phyloP scores from a whole-genome alignment of 2,797 vertebrate genomes.

The Rhinatrema bivittatum region DNA sequence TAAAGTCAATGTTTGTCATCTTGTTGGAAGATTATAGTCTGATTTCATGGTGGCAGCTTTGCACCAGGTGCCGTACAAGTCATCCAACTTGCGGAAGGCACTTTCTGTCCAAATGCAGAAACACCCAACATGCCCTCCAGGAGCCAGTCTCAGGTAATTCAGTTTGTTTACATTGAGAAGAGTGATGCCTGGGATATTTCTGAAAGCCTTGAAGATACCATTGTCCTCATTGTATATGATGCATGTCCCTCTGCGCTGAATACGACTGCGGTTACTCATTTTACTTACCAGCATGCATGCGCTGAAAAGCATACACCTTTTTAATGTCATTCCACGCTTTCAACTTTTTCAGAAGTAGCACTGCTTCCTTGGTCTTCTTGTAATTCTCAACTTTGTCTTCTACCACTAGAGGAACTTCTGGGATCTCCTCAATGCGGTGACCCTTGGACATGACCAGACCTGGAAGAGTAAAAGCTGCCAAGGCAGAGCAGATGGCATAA shows the following conservation, averaged over 20 bases:
- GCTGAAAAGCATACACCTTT: constrained; percentile 92
- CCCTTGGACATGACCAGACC: constrained; percentile 50
- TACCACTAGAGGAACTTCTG: constrained; percentile 66
- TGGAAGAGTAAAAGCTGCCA: not conserved
- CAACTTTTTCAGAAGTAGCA: constrained; percentile 63
- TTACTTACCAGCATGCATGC: constrained; percentile 97
- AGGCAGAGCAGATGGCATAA: not conserved
- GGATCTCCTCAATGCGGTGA: constrained; percentile 78
- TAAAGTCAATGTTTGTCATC: constrained; percentile 92
- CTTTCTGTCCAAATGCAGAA: constrained; percentile 97
- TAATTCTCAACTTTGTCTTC: constrained; percentile 22
- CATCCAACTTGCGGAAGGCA: constrained; percentile 29
- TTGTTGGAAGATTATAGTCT: constrained; percentile 88
- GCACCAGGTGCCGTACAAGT: constrained; percentile 89
- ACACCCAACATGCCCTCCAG: constrained; percentile 89
- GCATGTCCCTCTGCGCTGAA: constrained; percentile 88
- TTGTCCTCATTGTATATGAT: constrained; percentile 90
- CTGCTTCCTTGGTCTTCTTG: constrained; percentile 69
- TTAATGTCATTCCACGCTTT: constrained; percentile 66
- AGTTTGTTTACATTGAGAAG: constrained; percentile 89
- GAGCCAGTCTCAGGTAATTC: constrained; percentile 88
- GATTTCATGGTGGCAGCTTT: constrained; percentile 81
- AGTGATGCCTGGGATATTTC: constrained; percentile 95
- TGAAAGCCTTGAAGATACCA: constrained; percentile 91
- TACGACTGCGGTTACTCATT: constrained; percentile 95